Evolutionary conservation across 1,140 invertebrate species (phyloP).

Genomic region (Drosophila seguyi): DNA sequence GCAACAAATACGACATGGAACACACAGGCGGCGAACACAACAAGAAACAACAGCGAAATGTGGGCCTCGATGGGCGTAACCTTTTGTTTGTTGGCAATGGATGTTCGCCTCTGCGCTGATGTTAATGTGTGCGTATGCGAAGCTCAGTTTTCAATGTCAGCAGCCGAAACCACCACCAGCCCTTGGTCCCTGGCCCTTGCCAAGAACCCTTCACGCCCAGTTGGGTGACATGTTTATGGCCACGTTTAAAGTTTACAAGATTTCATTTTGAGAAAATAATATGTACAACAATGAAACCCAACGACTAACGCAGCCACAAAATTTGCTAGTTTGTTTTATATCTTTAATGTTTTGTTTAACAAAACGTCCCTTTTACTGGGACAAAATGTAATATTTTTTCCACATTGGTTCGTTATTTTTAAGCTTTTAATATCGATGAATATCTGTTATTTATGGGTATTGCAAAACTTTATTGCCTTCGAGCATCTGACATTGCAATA

Average conservation of each 20-base stretch:
- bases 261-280: constrained; percentile 33
- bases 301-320: neutral
- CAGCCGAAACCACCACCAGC: constrained; percentile 42
- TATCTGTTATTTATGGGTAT: constrained; percentile 1
- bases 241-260: constrained; percentile 39
- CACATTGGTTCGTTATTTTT: neutral
- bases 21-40: constrained; percentile 11
- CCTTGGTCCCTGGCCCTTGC: neutral
- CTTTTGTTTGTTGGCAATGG: constrained; percentile 67
- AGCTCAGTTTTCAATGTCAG: constrained; percentile 77
- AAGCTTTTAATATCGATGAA: neutral
- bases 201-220: constrained; percentile 13
- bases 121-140: constrained; percentile 52
- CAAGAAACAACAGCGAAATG: constrained; percentile 38
- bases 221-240: constrained; percentile 47
- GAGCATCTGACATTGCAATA: neutral
- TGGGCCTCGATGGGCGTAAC: constrained; percentile 67
- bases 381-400: neutral
- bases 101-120: constrained; percentile 20
- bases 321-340: neutral
- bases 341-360: neutral
- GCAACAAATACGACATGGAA: constrained; percentile 34
- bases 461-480: neutral
- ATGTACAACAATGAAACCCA: neutral
- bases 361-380: no score